Evolutionary conservation across 2,888 invertebrate species (phyloP).

Genomic region (Dynastes grantii): DNA sequence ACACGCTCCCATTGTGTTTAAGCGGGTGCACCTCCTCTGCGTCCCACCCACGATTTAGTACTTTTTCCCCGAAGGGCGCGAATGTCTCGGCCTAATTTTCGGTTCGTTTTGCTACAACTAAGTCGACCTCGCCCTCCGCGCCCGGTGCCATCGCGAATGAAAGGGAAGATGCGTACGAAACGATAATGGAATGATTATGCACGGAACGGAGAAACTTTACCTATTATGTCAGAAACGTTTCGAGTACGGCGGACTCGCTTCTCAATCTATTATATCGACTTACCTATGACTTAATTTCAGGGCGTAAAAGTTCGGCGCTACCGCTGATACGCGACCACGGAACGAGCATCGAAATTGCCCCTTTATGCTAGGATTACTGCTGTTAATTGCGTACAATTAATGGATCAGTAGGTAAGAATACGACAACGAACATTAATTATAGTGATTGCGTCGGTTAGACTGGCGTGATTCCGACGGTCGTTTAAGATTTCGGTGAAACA

Average conservation of each 20-base stretch:
- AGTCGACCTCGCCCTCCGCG: not conserved
- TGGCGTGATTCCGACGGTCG: not conserved
- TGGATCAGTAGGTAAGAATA: slow-evolving; percentile 7
- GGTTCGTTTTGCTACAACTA: slow-evolving; percentile 36
- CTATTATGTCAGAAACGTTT: slow-evolving; percentile 38
- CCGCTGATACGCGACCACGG: not conserved
- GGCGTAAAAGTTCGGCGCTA: slow-evolving; percentile 23
- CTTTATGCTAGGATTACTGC: slow-evolving; percentile 20
- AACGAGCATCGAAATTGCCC: slow-evolving; percentile 33
- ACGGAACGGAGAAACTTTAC: slow-evolving; percentile 36
- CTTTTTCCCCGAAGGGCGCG: slow-evolving; percentile 32
- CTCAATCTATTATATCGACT: slow-evolving; percentile 42
- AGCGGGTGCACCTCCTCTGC: not conserved
- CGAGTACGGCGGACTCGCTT: slow-evolving; percentile 10
- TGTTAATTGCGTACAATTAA: slow-evolving; percentile 37
- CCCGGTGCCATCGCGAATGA: not conserved
- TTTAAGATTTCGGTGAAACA: not conserved
- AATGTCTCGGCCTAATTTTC: slow-evolving; percentile 43
- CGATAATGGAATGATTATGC: slow-evolving; percentile 42
- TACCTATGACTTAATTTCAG: slow-evolving; percentile 38
- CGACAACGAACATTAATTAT: not conserved
- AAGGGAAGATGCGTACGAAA: slow-evolving; percentile 35
- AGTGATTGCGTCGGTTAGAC: not conserved
- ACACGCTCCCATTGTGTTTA: slow-evolving; percentile 31
- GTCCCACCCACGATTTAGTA: slow-evolving; percentile 30